phyloP scores from a whole-genome alignment of 1,140 invertebrate genomes.

The Tyrophagus putrescentiae region DNA sequence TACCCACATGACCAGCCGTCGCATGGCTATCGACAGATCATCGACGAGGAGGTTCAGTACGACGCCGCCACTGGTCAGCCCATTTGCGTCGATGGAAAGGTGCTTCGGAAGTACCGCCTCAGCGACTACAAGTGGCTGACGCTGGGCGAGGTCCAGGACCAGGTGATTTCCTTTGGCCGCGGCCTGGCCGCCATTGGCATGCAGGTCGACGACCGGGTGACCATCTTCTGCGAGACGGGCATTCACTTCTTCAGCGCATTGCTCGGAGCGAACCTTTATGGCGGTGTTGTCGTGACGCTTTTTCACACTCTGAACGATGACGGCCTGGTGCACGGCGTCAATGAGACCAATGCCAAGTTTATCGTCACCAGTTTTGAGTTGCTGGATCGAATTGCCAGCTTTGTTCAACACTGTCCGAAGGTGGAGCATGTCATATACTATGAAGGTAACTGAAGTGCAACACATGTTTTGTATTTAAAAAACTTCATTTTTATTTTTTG shows the following conservation, averaged over 20 bases:
- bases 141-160: constrained; percentile 57
- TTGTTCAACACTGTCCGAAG: constrained; percentile 2
- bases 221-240: constrained; percentile 91
- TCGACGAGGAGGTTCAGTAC: constrained; percentile 57
- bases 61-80: constrained; percentile 45
- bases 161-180: constrained; percentile 57
- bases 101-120: constrained; percentile 76
- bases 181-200: constrained; percentile 52
- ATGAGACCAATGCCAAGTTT: constrained; percentile 74
- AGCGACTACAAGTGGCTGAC: constrained; percentile 82
- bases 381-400: constrained; percentile 23
- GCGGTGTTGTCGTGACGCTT: constrained; percentile 64
- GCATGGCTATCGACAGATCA: constrained; percentile 73
- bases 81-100: constrained; percentile 71
- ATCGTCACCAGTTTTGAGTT: constrained; percentile 30
- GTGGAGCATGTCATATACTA: constrained; percentile 21
- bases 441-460: constrained; percentile 15
- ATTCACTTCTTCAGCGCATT: constrained; percentile 93
- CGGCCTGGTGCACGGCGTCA: constrained; percentile 83
- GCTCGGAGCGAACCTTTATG: constrained; percentile 38
- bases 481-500: background rate
- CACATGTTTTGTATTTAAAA: background rate
- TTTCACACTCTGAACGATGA: constrained; percentile 94
- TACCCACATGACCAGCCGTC: constrained; percentile 53
- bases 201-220: constrained; percentile 52